Base-by-base conservation (phyloP, 2,113 vertebrate genomes). In the Neodontobutis hainanensis region DNA sequence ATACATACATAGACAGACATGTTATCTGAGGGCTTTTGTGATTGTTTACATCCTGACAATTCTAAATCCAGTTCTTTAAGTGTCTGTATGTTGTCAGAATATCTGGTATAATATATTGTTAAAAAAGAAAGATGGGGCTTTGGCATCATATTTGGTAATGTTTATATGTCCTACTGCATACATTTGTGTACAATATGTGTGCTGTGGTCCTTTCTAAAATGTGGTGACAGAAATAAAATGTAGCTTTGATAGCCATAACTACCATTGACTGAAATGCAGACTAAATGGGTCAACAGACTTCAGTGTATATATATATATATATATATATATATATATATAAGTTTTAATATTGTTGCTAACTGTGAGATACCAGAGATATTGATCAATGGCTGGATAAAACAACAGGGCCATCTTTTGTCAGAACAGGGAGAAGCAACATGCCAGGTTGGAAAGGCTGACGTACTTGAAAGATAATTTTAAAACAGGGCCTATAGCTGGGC, bases 391-490 rank as follows among this genome's bases (percentile, higher is more conserved):
- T 40, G 38, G 8, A 86, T 62, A 55, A 40, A 67, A 42, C 16
- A 59, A 73, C 61, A 68, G 50, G 50, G 51, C 44, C 46, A 53
- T 70, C 51, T 7, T 35, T 67, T 85, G 68, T 84, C 73, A 87
- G 81, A 88, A 89, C 85, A 88, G 80, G 85, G 84, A 83, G 88
- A 68, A 65, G 65, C 15, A 14, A 66, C 49, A 36, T 4, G 8
- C 53, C 53, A 61, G 51, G 65, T 70, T 78, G 57, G 48, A 70
- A 51, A 0, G 2, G 42, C 68, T 70, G 84, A 88, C 84, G 59
- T 69, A 73, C 58, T 40, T 65, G 16, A 27, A 32, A 69, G 85
- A 89, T 88, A 89, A 88, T 82, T 53, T 78, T 63, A 68, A 62
- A 80, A 77, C 70, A 42, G 61, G 71, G 82, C 61, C 69, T 11